phyloP scores from a whole-genome alignment of 2,797 vertebrate genomes.

The Rhinophrynus dorsalis region DNA sequence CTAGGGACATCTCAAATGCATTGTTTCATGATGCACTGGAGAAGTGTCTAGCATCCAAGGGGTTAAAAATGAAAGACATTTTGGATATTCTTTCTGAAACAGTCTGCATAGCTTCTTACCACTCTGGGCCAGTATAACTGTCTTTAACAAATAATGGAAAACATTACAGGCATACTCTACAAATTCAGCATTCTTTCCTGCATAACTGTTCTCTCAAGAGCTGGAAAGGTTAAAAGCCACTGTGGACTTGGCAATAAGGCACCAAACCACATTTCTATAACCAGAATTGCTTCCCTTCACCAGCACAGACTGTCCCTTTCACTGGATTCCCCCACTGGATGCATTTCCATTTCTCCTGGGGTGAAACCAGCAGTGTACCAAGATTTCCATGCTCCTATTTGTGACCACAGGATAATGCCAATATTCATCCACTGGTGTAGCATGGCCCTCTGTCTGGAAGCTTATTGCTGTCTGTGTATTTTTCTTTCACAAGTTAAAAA shows the following conservation, averaged over 20 bases:
- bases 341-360: not conserved
- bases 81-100: too few relatives aligned
- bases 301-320: constrained; percentile 52
- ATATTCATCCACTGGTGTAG: constrained; percentile 52
- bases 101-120: not conserved
- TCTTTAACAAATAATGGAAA: constrained; percentile 28
- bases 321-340: constrained; percentile 38
- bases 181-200: constrained; percentile 27
- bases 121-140: not conserved
- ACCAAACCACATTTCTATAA: constrained; percentile 35
- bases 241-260: constrained; percentile 26
- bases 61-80: too few relatives aligned
- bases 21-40: too few relatives aligned
- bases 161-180: constrained; percentile 17
- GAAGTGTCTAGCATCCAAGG: too few relatives aligned
- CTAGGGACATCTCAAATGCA: too few relatives aligned
- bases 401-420: constrained; percentile 46
- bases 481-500: constrained; percentile 53
- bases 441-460: constrained; percentile 51
- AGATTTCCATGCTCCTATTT: not conserved
- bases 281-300: constrained; percentile 14
- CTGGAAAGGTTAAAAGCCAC: constrained; percentile 27
- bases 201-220: constrained; percentile 2
- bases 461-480: constrained; percentile 12
- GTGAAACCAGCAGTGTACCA: not conserved